phyloP scores from a whole-genome alignment of 2,797 vertebrate species.

The Eulemur rubriventer region DNA sequence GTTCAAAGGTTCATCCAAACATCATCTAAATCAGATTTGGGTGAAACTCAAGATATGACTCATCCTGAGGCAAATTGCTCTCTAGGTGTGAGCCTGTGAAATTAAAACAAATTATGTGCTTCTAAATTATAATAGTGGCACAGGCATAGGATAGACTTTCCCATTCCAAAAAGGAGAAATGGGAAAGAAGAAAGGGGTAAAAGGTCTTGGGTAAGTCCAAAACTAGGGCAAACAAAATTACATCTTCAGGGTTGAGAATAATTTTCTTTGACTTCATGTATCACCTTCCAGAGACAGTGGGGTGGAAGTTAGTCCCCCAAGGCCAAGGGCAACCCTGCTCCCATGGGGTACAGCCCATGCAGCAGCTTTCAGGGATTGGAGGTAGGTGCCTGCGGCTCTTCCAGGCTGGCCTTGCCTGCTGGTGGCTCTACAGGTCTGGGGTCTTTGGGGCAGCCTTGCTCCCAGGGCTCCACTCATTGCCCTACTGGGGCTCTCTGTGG shows the following conservation, averaged over 20 bases:
- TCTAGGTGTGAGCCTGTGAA: background rate
- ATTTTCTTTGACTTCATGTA: background rate
- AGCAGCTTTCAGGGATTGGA: background rate
- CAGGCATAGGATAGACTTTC: background rate
- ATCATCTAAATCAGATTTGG: background rate
- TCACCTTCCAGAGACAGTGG: too few relatives aligned
- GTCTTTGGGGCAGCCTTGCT: background rate
- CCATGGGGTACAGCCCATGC: accelerated
- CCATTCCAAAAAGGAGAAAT: background rate
- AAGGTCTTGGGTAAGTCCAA: background rate
- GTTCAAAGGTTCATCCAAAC: background rate
- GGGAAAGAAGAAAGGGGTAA: background rate
- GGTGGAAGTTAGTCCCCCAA: background rate
- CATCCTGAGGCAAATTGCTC: background rate
- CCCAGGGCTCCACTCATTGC: background rate
- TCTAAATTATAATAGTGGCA: background rate
- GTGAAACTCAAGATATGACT: background rate
- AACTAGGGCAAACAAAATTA: background rate
- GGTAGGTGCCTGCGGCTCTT: background rate
- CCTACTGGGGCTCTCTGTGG: background rate
- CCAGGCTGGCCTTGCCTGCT: background rate
- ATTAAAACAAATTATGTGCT: background rate
- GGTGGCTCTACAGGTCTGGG: background rate
- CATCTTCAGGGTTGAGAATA: background rate
- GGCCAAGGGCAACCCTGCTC: too few relatives aligned